Evolutionary conservation across 2,113 vertebrate genomes (phyloP).

Genomic region (Oreochromis aureus): DNA sequence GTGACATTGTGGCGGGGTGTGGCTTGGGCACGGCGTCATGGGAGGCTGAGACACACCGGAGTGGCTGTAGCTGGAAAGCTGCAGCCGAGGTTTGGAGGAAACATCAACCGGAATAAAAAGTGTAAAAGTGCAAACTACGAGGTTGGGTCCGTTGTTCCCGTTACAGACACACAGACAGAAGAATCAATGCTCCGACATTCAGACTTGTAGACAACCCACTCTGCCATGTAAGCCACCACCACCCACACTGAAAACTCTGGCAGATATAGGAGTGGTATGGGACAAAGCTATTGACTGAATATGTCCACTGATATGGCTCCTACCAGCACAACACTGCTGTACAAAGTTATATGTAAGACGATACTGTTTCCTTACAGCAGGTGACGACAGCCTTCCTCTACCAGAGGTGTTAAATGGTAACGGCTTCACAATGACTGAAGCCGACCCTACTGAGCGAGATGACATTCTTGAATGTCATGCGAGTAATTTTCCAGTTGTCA

Average conservation of each 20-base stretch:
- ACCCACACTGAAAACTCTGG: background rate
- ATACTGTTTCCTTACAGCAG: background rate
- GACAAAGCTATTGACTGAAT: background rate
- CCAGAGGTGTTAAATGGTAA: background rate
- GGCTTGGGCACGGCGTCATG: background rate
- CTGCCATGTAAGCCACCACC: background rate
- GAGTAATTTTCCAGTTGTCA: slow-evolving; percentile 1
- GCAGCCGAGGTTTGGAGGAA: background rate
- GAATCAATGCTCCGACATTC: background rate
- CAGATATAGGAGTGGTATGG: background rate
- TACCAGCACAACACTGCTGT: background rate
- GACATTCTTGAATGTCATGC: background rate
- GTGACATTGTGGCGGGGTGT: background rate
- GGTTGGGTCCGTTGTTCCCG: background rate
- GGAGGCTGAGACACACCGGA: background rate
- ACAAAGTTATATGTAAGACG: background rate
- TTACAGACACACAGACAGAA: background rate
- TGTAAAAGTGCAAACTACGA: background rate
- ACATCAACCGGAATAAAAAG: background rate
- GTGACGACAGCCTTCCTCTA: background rate
- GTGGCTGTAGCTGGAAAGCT: background rate
- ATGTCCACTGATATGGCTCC: background rate
- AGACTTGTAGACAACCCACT: background rate
- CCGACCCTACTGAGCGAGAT: background rate
- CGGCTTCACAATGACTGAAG: background rate